These are phyloP conservation scores for Hylaeus anthracinus DNA, from an alignment of 1,140 invertebrate species.

Conservation along the genomic window DNA sequence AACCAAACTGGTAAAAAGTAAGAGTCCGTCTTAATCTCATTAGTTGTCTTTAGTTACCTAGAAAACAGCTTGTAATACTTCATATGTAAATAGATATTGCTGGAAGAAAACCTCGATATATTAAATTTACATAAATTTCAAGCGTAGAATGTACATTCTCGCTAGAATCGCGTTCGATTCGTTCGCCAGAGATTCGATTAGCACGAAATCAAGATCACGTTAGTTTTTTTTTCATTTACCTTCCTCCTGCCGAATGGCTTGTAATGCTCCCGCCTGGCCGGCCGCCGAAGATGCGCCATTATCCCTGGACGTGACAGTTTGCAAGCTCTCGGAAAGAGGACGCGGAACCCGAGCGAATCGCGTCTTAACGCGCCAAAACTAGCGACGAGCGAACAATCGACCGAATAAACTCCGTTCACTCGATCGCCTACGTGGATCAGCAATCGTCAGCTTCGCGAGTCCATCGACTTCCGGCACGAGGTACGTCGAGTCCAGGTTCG, in stretches of 20 bases:
- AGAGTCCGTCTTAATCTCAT: too few species aligned
- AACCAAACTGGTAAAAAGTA: too few species aligned
- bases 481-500: slow-evolving; percentile 59
- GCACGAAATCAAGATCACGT: not conserved
- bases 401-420: slow-evolving; percentile 2
- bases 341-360: not conserved
- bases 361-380: not conserved
- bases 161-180: not conserved
- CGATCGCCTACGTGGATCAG: slow-evolving; percentile 52
- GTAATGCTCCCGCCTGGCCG: slow-evolving; percentile 75
- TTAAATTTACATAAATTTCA: too few species aligned
- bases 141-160: too few species aligned
- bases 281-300: slow-evolving; percentile 76
- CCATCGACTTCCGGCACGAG: slow-evolving; percentile 63
- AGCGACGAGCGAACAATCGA: not conserved
- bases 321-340: not conserved
- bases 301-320: not conserved
- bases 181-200: not conserved
- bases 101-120: too few species aligned
- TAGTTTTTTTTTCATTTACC: slow-evolving; percentile 66
- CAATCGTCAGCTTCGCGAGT: slow-evolving; percentile 73
- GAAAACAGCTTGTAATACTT: too few species aligned
- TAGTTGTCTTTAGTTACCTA: too few species aligned
- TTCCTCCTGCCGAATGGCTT: slow-evolving; percentile 79
- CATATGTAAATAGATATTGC: too few species aligned